These are phyloP conservation scores for Cavia aperea DNA, from an alignment of 2,113 vertebrate genomes.

Conservation along the genomic window DNA sequence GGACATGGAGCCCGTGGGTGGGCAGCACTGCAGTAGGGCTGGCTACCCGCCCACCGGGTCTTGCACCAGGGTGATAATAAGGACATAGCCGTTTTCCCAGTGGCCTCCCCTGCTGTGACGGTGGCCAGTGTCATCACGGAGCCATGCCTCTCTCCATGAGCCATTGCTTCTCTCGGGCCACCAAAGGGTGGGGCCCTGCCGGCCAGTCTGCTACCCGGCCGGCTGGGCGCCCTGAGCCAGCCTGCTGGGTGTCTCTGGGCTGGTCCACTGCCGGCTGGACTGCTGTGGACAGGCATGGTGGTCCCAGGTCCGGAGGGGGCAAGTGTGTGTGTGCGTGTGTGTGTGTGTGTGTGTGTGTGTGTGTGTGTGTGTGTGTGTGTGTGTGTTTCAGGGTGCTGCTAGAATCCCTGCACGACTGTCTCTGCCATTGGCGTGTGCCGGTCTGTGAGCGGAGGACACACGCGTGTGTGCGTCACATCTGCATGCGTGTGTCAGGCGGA, in stretches of 20 bases:
- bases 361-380: no score
- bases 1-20: rapidly evolving
- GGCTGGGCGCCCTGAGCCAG: no score
- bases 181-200: background rate
- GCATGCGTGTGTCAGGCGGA: background rate
- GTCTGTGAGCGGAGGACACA: background rate
- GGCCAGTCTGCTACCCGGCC: rapidly evolving
- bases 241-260: background rate
- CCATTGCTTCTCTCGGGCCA: rapidly evolving
- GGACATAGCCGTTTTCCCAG: background rate
- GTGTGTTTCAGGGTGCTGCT: background rate
- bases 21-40: rapidly evolving
- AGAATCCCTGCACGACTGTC: rapidly evolving
- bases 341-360: rapidly evolving
- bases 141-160: background rate
- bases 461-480: rapidly evolving
- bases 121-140: background rate
- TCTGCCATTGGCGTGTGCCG: background rate
- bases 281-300: background rate
- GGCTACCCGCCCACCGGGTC: background rate
- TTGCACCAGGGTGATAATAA: background rate
- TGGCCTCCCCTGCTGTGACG: background rate
- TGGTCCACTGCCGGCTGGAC: background rate
- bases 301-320: no score
- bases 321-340: rapidly evolving